Conservation (phyloP, 2,113 vertebrate genomes). For the Thamnaconus septentrionalis region DNA sequence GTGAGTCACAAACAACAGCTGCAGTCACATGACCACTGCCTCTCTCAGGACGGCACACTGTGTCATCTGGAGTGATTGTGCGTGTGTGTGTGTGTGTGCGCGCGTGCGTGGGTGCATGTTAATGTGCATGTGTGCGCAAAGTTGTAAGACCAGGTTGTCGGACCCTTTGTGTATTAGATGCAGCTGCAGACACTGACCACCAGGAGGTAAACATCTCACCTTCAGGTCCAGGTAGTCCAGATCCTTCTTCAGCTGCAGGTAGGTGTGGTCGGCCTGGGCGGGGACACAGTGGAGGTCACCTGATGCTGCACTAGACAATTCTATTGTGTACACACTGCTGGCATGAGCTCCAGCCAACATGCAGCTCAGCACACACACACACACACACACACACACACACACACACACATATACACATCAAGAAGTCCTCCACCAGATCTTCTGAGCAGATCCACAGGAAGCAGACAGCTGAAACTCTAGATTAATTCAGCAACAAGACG, state of each 20-base stretch:
- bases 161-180: not conserved
- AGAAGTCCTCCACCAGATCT: too few relatives aligned
- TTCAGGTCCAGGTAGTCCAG: conserved; percentile 95
- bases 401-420: too few relatives aligned
- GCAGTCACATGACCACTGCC: conserved; percentile 23
- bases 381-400: too few relatives aligned
- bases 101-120: too few relatives aligned
- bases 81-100: too few relatives aligned
- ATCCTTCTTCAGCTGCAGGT: conserved; percentile 94
- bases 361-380: conserved; percentile 7
- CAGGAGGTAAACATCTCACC: conserved; percentile 71
- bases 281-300: conserved; percentile 19
- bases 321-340: too few relatives aligned
- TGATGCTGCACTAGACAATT: not conserved
- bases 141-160: too few relatives aligned
- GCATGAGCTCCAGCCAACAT: conserved; percentile 22
- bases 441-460: conserved; percentile 27
- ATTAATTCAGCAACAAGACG: too few relatives aligned
- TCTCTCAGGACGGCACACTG: not conserved
- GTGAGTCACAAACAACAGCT: conserved; percentile 82
- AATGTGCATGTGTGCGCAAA: too few relatives aligned
- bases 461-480: conserved; percentile 1
- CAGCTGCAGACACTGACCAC: not conserved
- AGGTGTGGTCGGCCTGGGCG: conserved; percentile 89
- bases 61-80: too few relatives aligned